Evolutionary conservation across 1,140 invertebrate species (phyloP).

Genomic region (Holotrichia oblita): DNA sequence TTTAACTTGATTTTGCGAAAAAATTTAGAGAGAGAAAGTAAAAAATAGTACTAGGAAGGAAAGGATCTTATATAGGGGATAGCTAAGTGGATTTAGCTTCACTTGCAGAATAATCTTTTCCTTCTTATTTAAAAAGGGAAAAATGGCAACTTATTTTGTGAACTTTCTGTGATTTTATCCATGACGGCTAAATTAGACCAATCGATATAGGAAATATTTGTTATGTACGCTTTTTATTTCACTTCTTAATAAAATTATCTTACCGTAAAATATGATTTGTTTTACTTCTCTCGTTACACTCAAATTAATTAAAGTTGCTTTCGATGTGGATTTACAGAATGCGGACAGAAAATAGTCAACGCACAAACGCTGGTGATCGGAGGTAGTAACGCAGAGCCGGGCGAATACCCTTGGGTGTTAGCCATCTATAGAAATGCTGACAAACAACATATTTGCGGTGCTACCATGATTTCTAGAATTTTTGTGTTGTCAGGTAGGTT

Average conservation of each 20-base stretch:
- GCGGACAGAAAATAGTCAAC: slow-evolving; percentile 8
- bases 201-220: no score
- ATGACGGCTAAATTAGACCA: no score
- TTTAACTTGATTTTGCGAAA: no score
- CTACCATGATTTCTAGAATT: slow-evolving; percentile 9
- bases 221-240: no score
- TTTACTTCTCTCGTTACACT: neutral
- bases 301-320: neutral
- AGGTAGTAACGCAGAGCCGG: slow-evolving; percentile 56
- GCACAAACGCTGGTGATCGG: slow-evolving; percentile 39
- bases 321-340: slow-evolving; percentile 18
- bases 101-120: no score
- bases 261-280: neutral
- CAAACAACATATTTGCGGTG: slow-evolving; percentile 32
- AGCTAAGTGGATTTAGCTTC: no score
- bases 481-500: slow-evolving; percentile 32
- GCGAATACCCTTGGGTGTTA: slow-evolving; percentile 66
- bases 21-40: no score
- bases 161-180: no score
- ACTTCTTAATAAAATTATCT: neutral
- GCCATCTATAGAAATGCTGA: slow-evolving; percentile 62
- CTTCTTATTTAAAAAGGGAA: no score
- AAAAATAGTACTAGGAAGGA: no score
- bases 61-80: no score
- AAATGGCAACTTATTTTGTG: no score